phyloP scores from a whole-genome alignment of 2,888 invertebrate genomes.

The Drosophila nr. fundita region DNA sequence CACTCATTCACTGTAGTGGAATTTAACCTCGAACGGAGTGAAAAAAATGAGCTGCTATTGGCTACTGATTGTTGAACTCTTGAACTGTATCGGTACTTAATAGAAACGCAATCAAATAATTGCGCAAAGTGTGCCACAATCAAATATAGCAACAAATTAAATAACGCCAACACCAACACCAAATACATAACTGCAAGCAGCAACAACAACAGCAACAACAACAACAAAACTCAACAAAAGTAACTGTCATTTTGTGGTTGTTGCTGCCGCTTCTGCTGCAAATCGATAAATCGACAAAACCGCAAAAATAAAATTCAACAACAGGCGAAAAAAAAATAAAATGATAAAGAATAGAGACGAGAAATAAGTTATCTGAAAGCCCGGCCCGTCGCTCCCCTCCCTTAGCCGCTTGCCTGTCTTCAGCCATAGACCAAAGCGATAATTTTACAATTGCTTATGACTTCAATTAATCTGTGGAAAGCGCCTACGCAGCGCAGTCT shows the following conservation, averaged over 20 bases:
- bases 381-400: not conserved
- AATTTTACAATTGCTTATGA: slow-evolving; percentile 81
- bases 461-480: slow-evolving; percentile 82
- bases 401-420: not conserved
- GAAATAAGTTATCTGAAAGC: slow-evolving; percentile 61
- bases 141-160: slow-evolving; percentile 80
- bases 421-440: slow-evolving; percentile 65
- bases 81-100: slow-evolving; percentile 79
- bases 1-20: slow-evolving; percentile 31
- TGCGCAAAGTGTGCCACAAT: slow-evolving; percentile 82
- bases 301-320: slow-evolving; percentile 39
- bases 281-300: slow-evolving; percentile 73
- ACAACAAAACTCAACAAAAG: slow-evolving; percentile 14
- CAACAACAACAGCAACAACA: slow-evolving; percentile 21
- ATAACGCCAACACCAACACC: slow-evolving; percentile 68
- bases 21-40: slow-evolving; percentile 61
- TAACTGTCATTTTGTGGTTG: slow-evolving; percentile 58
- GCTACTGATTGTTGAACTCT: slow-evolving; percentile 79
- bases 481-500: slow-evolving; percentile 72
- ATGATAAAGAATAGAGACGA: slow-evolving; percentile 20
- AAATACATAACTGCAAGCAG: slow-evolving; percentile 37
- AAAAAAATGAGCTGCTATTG: slow-evolving; percentile 55
- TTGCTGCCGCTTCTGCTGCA: slow-evolving; percentile 49
- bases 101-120: slow-evolving; percentile 81
- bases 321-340: slow-evolving; percentile 5